These are phyloP conservation scores for Ceramica pisi DNA, from an alignment of 2,888 invertebrate species.

Conservation along the genomic window DNA sequence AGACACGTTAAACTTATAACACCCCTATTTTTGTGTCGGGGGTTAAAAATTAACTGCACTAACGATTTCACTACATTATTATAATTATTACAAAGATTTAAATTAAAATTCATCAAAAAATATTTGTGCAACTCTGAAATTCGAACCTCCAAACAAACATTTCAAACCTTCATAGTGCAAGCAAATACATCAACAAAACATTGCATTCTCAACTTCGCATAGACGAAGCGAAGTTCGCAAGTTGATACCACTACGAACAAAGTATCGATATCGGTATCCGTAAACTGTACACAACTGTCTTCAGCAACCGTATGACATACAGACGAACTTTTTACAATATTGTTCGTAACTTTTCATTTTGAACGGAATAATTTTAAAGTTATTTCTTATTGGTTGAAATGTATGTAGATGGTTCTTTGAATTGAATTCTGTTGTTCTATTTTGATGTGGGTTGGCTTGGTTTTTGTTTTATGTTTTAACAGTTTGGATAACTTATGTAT, in stretches of 20 bases:
- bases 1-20: too few relatives aligned
- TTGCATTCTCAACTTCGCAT: slow-evolving; percentile 12
- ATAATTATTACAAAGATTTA: too few relatives aligned
- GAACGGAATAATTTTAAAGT: slow-evolving; percentile 19
- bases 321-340: slow-evolving; percentile 6
- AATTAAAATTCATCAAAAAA: too few relatives aligned
- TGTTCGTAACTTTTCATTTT: slow-evolving; percentile 1
- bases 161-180: neutral
- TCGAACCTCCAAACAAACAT: neutral
- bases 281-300: slow-evolving; percentile 17
- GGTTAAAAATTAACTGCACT: too few relatives aligned
- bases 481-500: neutral
- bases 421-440: slow-evolving; percentile 26
- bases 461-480: neutral
- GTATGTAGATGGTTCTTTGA: neutral
- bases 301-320: slow-evolving; percentile 9
- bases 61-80: too few relatives aligned
- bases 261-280: slow-evolving; percentile 29
- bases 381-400: slow-evolving; percentile 12
- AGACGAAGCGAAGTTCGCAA: slow-evolving; percentile 24
- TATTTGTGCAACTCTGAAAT: too few relatives aligned
- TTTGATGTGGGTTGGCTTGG: neutral
- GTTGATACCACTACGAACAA: slow-evolving; percentile 33
- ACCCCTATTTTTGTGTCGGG: too few relatives aligned
- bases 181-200: slow-evolving; percentile 22